These are phyloP conservation scores for Hoplias malabaricus DNA, from an alignment of 2,113 vertebrate genomes.

Conservation along the genomic window DNA sequence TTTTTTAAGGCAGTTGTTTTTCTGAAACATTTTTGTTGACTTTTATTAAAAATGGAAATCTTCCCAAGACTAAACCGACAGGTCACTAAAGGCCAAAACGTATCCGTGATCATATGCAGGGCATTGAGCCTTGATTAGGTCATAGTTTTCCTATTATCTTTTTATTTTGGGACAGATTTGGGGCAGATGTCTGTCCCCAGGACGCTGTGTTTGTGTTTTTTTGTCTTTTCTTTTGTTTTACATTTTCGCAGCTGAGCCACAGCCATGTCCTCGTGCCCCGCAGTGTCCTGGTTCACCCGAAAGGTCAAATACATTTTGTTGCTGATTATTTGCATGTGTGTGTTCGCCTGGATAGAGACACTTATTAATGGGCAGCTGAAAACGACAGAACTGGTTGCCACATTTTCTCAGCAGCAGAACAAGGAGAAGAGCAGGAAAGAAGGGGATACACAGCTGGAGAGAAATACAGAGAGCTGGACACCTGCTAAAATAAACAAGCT, in stretches of 20 bases:
- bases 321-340: slow-evolving; percentile 69
- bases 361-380: slow-evolving; percentile 68
- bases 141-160: no score
- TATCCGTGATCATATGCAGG: no score
- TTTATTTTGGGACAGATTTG: neutral
- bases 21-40: no score
- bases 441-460: neutral
- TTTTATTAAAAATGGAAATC: no score
- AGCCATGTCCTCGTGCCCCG: slow-evolving; percentile 73
- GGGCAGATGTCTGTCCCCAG: slow-evolving; percentile 30
- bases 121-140: no score
- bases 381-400: slow-evolving; percentile 44
- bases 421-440: neutral
- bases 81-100: no score
- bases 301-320: slow-evolving; percentile 78
- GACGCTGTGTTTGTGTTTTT: neutral
- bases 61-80: no score
- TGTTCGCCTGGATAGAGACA: slow-evolving; percentile 80
- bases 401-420: slow-evolving; percentile 31
- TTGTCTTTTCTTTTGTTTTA: neutral
- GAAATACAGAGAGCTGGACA: neutral
- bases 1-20: no score
- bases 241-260: slow-evolving; percentile 21
- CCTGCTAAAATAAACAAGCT: slow-evolving; percentile 26
- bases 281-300: slow-evolving; percentile 64